Percentiles rank a stretch among this genome's conserved stretches.
Evolutionary conservation across 2,113 vertebrate species (phyloP).

Genomic region (Tyto alba): DNA sequence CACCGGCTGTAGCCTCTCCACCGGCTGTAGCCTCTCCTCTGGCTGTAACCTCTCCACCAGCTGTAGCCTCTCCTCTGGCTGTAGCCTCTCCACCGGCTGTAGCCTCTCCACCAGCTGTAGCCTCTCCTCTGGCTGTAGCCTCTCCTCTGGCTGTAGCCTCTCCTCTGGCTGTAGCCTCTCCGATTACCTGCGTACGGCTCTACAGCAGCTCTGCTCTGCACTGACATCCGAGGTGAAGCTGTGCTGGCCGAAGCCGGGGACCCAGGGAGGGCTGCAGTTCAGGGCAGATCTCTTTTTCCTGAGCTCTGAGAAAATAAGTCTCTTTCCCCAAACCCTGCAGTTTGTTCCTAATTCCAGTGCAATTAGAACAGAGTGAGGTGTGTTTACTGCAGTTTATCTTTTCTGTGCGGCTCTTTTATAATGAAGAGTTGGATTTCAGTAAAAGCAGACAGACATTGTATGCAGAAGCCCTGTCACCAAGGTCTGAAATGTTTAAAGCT

Average conservation of each 20-base stretch:
- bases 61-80: too few species aligned
- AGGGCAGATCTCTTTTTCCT: not conserved
- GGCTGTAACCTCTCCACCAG: too few species aligned
- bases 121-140: too few species aligned
- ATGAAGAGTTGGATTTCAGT: not conserved
- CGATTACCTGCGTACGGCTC: accelerated
- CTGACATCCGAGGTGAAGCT: accelerated
- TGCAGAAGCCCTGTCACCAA: not conserved
- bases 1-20: accelerated
- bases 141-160: not conserved
- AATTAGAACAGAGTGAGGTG: not conserved
- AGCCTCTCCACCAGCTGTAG: too few species aligned
- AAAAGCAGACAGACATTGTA: not conserved
- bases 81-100: too few species aligned
- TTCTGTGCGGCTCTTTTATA: not conserved
- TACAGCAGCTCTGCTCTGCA: accelerated
- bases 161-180: accelerated
- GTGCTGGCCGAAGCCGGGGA: accelerated
- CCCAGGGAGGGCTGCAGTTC: not conserved
- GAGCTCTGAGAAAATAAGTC: not conserved
- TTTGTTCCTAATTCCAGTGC: not conserved
- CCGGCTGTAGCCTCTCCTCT: accelerated
- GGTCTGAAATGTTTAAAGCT: slow-evolving; percentile 7
- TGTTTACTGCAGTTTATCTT: not conserved
- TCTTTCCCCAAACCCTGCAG: not conserved